Evolutionary conservation across 2,888 invertebrate genomes (phyloP).

Genomic region (Julus scanicus): DNA sequence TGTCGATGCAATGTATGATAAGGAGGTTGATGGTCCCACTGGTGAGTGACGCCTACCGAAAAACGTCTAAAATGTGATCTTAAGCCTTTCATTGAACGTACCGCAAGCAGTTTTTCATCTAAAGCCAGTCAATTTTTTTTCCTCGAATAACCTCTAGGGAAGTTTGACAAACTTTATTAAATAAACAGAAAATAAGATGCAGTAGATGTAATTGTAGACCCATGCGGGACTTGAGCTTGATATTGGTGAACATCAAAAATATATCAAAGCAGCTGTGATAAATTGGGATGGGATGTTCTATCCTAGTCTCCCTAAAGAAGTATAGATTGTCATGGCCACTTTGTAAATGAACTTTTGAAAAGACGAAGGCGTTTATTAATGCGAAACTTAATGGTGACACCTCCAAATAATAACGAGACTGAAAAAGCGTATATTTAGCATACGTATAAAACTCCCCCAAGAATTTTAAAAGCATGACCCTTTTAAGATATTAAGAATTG

Average conservation of each 20-base stretch:
- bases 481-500: constrained; percentile 41
- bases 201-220: background rate
- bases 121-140: background rate
- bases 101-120: background rate
- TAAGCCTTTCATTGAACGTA: background rate
- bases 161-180: constrained; percentile 25
- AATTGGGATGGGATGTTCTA: background rate
- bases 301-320: too few relatives aligned
- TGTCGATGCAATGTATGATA: background rate
- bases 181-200: constrained; percentile 7
- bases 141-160: background rate
- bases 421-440: background rate
- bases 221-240: background rate
- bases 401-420: background rate
- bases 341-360: background rate
- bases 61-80: background rate
- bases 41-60: background rate
- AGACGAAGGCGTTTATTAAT: background rate
- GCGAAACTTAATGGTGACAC: background rate
- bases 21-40: constrained; percentile 2
- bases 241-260: background rate
- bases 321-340: background rate
- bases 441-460: background rate
- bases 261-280: background rate
- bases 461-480: background rate